Evolutionary conservation across 1,140 invertebrate genomes (phyloP).

Genomic region (Drosophila funebris): DNA sequence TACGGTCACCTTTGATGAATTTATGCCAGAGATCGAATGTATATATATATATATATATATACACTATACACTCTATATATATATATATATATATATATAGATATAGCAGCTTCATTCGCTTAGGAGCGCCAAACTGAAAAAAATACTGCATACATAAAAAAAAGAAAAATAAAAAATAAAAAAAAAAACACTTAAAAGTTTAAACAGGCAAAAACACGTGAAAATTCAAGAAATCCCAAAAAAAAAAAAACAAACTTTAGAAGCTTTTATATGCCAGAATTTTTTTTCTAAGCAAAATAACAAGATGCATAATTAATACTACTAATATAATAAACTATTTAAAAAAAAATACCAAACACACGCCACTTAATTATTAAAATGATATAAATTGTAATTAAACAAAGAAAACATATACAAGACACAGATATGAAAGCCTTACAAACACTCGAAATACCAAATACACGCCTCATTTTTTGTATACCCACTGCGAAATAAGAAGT

Average conservation of each 20-base stretch:
- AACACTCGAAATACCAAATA: conserved; percentile 43
- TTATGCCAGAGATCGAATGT: conserved; percentile 43
- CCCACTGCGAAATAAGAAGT: conserved; percentile 39
- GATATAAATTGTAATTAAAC: conserved; percentile 50
- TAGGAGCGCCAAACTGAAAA: conserved; percentile 58
- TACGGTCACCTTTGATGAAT: conserved; percentile 27
- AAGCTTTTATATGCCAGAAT: conserved; percentile 79
- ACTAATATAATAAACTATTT: conserved; percentile 34
- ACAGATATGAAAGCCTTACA: conserved; percentile 62
- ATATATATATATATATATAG: conserved; percentile 26
- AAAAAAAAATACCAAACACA: conserved; percentile 28
- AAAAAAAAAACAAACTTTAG: conserved; percentile 46
- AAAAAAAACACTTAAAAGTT: conserved; percentile 24
- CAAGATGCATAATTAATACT: conserved; percentile 18
- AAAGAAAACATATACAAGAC: conserved; percentile 22
- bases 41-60: conserved; percentile 34
- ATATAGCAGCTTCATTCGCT: conserved; percentile 39
- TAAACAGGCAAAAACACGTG: conserved; percentile 40
- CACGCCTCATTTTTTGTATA: conserved; percentile 65
- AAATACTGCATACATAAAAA: conserved; percentile 24
- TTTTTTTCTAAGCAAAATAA: conserved; percentile 71
- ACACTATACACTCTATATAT: conserved; percentile 25
- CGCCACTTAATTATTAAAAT: conserved; percentile 58
- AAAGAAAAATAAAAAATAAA: conserved; percentile 31
- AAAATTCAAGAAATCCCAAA: conserved; percentile 32